Conservation (phyloP, 1,140 invertebrate species). For the Doryteuthis pealeii region DNA sequence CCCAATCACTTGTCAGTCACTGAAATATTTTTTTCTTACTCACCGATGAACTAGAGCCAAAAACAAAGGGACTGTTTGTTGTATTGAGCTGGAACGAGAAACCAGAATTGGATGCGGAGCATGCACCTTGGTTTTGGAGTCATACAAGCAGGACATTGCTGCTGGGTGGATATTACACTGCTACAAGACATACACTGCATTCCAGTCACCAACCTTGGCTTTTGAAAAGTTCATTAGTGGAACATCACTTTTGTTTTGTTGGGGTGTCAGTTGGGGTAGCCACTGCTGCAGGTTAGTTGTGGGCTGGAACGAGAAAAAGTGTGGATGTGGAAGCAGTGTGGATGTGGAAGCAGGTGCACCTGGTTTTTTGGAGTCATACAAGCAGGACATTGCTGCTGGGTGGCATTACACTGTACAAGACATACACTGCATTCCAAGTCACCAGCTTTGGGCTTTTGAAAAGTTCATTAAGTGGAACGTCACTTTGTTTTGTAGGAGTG, state of each 20-base stretch:
- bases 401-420: constrained; percentile 72
- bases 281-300: constrained; percentile 16
- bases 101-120: not conserved
- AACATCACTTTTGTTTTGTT: not conserved
- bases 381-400: constrained; percentile 67
- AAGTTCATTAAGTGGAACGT: constrained; percentile 57
- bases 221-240: not conserved
- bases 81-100: not conserved
- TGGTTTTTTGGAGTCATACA: constrained; percentile 66
- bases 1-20: too few species aligned
- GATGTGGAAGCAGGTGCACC: constrained; percentile 41
- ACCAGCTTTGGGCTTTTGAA: constrained; percentile 73
- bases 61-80: too few species aligned
- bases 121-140: constrained; percentile 10
- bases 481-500: too few species aligned
- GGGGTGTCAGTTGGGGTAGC: not conserved
- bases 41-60: not conserved
- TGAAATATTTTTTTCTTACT: not conserved
- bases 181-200: constrained; percentile 1
- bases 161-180: not conserved
- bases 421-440: constrained; percentile 83
- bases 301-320: too few species aligned
- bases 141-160: constrained; percentile 4
- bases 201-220: not conserved
- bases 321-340: too few species aligned